Conservation (phyloP, 1,140 invertebrate species). For the Drosophila pseudoananassae region DNA sequence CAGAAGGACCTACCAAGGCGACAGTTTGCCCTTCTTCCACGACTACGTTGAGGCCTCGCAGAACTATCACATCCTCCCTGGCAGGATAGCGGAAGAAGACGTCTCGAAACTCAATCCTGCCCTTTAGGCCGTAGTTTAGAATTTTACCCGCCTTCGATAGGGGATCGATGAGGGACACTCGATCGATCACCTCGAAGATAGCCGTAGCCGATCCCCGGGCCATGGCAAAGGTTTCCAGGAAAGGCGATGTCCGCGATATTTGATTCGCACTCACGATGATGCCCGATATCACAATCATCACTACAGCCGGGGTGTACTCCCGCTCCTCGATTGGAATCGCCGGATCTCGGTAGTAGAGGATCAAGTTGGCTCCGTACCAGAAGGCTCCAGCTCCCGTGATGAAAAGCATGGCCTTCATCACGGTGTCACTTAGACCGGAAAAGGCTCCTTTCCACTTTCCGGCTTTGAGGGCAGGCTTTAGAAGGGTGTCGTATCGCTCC, state of each 20-base stretch:
- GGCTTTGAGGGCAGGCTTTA: slow-evolving; percentile 84
- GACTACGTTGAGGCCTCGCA: slow-evolving; percentile 86
- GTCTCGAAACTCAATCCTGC: slow-evolving; percentile 90
- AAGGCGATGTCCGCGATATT: slow-evolving; percentile 91
- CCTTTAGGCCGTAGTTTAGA: slow-evolving; percentile 86
- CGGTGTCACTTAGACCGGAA: slow-evolving; percentile 89
- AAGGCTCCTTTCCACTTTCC: slow-evolving; percentile 90
- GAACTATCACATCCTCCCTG: slow-evolving; percentile 88
- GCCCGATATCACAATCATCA: slow-evolving; percentile 92
- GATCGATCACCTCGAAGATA: slow-evolving; percentile 91
- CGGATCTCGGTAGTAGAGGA: slow-evolving; percentile 85
- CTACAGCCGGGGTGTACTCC: slow-evolving; percentile 88
- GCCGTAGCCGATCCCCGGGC: slow-evolving; percentile 91
- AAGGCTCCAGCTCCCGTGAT: slow-evolving; percentile 92
- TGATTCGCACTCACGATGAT: slow-evolving; percentile 92
- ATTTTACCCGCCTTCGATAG: slow-evolving; percentile 86
- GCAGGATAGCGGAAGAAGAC: slow-evolving; percentile 93
- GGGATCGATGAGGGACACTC: slow-evolving; percentile 89
- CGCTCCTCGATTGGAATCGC: slow-evolving; percentile 77
- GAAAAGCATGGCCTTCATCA: slow-evolving; percentile 93
- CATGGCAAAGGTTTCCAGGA: slow-evolving; percentile 89
- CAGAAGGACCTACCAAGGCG: slow-evolving; percentile 90
- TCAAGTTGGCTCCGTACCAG: slow-evolving; percentile 92
- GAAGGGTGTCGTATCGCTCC: slow-evolving; percentile 87
- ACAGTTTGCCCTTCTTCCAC: slow-evolving; percentile 89